Base-by-base conservation (phyloP, 2,113 vertebrate species). In the Acrocephalus kingi region DNA sequence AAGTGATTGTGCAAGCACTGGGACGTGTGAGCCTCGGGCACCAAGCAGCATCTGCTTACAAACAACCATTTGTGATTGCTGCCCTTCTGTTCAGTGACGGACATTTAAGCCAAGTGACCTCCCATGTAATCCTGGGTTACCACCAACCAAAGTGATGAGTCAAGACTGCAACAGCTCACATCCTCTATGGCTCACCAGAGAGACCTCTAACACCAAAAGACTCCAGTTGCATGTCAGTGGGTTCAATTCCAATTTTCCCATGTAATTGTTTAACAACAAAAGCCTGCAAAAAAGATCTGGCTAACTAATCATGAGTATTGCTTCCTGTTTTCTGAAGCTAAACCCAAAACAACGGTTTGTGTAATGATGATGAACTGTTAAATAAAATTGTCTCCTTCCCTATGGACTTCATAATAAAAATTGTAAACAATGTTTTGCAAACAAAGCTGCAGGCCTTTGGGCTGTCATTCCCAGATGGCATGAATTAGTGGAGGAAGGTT, bases 321-420 rank as follows among this genome's bases (percentile, higher is more conserved):
- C 79, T 96, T 94, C 93, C 89, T 90, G 87, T 91, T 95, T 96
- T 85, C 81, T 93, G 89, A 91, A 89, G 81, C 89, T 58, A 39
- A 82, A 91, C 62, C 33, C 75, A 94, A 84, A 90, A 74, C 89
- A 87, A 89, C 56, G 13, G 66, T 93, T 94, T 93, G 74, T 93
- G 71, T 90, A 73, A 93, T 28, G 78, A 90, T 95, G 92, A 94
- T 94, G 90, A 96, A 31, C 85, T 91, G 90, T 56, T 93, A 87
- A 94, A 82, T 94, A 63, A 93, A 95, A 93, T 90, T 86, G 66
- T 56, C 77, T 78, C 88, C 61, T 87, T 73, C 91, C 91, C 93
- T 55, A 10, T n/a, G 49, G 89, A 87, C 78, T 79, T 82, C 43
- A 66, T 73, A 90, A 89, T 80, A 88, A 90, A 92, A 95, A 80